phyloP scores from a whole-genome alignment of 2,113 vertebrate genomes.

The Prunella himalayana region DNA sequence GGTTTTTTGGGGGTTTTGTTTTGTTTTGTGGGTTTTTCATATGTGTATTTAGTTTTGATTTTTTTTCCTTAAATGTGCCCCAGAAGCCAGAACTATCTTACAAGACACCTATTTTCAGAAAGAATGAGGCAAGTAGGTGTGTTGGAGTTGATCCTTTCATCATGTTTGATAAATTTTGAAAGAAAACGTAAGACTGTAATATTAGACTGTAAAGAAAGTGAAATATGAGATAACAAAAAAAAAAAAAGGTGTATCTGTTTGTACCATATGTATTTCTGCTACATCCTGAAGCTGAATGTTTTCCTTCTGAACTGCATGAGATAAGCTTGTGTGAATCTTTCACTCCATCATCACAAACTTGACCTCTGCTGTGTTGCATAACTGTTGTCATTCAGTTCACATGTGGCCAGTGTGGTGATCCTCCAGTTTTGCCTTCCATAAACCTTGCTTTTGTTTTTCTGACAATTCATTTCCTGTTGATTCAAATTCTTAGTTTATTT shows the following conservation, averaged over 20 bases:
- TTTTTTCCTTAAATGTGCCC: neutral
- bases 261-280: neutral
- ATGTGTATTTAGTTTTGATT: neutral
- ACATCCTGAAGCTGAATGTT: neutral
- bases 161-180: neutral
- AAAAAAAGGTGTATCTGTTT: neutral
- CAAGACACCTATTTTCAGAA: neutral
- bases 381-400: neutral
- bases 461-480: neutral
- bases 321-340: neutral
- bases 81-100: neutral
- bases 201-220: neutral
- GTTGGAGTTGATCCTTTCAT: neutral
- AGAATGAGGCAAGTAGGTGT: neutral
- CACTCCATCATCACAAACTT: neutral
- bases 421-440: neutral
- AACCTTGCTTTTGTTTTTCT: neutral
- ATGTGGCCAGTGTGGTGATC: neutral
- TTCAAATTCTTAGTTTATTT: neutral
- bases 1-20: neutral
- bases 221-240: neutral
- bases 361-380: neutral
- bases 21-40: neutral
- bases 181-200: neutral
- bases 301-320: neutral